Evolutionary conservation across 1,140 invertebrate genomes (phyloP).

Genomic region (Magallana ariakensis): DNA sequence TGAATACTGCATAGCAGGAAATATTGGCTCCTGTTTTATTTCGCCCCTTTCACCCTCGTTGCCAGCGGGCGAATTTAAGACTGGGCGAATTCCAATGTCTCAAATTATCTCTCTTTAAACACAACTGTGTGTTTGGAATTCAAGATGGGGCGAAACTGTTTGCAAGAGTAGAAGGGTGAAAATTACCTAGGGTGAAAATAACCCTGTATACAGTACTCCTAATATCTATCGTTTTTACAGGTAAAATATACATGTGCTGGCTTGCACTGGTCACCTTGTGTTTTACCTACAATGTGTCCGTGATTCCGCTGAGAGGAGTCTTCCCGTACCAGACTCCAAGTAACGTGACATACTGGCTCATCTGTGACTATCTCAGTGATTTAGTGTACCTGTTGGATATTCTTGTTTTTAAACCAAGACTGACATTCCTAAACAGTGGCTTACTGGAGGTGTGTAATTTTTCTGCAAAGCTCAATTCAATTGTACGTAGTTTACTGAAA

Average conservation of each 20-base stretch:
- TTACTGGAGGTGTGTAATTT: slow-evolving; percentile 71
- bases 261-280: slow-evolving; percentile 88
- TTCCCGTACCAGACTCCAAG: slow-evolving; percentile 82
- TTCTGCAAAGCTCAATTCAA: not conserved
- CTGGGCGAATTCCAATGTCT: too few relatives aligned
- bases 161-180: too few relatives aligned
- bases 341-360: slow-evolving; percentile 84
- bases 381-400: slow-evolving; percentile 92
- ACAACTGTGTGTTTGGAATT: too few relatives aligned
- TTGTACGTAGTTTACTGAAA: not conserved
- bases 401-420: slow-evolving; percentile 87
- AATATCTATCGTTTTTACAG: slow-evolving; percentile 57
- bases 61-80: too few relatives aligned
- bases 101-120: too few relatives aligned
- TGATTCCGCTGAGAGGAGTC: slow-evolving; percentile 89
- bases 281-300: slow-evolving; percentile 93
- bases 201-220: too few relatives aligned
- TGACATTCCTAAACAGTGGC: slow-evolving; percentile 80
- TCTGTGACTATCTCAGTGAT: slow-evolving; percentile 89
- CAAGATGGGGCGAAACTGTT: too few relatives aligned
- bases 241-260: slow-evolving; percentile 88
- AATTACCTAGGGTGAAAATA: too few relatives aligned
- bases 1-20: too few relatives aligned
- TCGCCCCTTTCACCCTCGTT: too few relatives aligned
- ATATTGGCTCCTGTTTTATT: too few relatives aligned